phyloP scores from a whole-genome alignment of 2,113 vertebrate genomes.

The Osmerus eperlanus region DNA sequence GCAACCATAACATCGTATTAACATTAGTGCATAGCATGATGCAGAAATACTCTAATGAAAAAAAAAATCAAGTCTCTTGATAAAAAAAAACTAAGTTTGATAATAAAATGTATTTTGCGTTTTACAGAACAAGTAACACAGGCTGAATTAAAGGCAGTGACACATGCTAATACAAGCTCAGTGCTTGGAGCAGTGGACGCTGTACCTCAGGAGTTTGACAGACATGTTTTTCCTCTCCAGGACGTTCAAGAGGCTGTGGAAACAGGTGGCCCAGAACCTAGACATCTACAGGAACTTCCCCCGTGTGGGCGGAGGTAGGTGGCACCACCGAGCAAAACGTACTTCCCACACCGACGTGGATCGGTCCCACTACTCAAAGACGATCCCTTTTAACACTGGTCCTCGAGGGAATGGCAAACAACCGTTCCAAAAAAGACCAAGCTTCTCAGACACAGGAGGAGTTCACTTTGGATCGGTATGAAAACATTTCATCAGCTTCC shows the following conservation, averaged over 20 bases:
- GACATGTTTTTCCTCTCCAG: slow-evolving; percentile 56
- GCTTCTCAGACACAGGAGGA: no score
- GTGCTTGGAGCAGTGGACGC: neutral
- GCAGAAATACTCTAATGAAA: neutral
- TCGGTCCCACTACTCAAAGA: no score
- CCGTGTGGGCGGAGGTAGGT: slow-evolving; percentile 86
- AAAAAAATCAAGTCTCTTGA: neutral
- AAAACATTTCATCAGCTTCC: neutral
- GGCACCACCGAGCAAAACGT: neutral
- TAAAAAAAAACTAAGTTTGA: no score
- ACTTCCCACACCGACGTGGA: neutral
- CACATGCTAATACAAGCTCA: no score
- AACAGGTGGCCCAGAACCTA: slow-evolving; percentile 88
- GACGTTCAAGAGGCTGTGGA: slow-evolving; percentile 94
- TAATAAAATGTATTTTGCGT: no score
- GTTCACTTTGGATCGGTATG: neutral
- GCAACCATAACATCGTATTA: no score
- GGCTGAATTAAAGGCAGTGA: no score
- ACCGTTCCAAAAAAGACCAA: neutral
- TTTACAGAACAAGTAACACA: no score
- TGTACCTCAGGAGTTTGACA: neutral
- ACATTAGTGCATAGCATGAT: no score
- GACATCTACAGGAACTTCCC: slow-evolving; percentile 88
- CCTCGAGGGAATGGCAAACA: no score
- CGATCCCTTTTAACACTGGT: no score